Evolutionary conservation across 53 echinoderm and acorn worm species (phyloP).

Genomic region (Patiria pectinifera): DNA sequence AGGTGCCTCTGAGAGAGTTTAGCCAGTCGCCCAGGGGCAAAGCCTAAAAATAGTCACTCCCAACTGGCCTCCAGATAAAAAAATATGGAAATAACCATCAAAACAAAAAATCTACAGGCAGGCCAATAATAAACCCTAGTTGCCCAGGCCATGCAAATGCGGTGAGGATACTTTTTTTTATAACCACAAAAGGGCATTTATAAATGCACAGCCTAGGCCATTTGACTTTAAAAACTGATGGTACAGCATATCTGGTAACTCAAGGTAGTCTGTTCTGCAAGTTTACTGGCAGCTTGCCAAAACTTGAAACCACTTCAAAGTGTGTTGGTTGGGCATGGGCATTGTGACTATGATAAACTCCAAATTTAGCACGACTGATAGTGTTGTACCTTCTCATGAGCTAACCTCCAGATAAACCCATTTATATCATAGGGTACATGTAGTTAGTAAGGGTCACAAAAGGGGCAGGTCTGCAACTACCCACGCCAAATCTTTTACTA

Average conservation of each 20-base stretch:
- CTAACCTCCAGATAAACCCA: neutral
- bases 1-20: neutral
- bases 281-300: conserved; percentile 29
- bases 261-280: neutral
- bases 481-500: neutral
- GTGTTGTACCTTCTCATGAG: neutral
- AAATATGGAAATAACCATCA: neutral
- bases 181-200: conserved; percentile 41
- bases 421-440: neutral
- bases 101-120: conserved; percentile 4
- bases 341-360: neutral
- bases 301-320: neutral
- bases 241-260: too few relatives aligned
- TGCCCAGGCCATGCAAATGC: neutral
- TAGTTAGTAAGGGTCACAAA: neutral
- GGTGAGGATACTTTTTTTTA: neutral
- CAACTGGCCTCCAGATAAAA: neutral
- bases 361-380: neutral
- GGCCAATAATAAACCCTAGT: conserved; percentile 24
- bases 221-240: too few relatives aligned
- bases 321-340: neutral
- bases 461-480: neutral
- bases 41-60: conserved; percentile 25
- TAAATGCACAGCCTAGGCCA: neutral
- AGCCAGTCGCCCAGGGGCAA: neutral